phyloP scores from a whole-genome alignment of 2,888 invertebrate species.

The Cephus pulcher region DNA sequence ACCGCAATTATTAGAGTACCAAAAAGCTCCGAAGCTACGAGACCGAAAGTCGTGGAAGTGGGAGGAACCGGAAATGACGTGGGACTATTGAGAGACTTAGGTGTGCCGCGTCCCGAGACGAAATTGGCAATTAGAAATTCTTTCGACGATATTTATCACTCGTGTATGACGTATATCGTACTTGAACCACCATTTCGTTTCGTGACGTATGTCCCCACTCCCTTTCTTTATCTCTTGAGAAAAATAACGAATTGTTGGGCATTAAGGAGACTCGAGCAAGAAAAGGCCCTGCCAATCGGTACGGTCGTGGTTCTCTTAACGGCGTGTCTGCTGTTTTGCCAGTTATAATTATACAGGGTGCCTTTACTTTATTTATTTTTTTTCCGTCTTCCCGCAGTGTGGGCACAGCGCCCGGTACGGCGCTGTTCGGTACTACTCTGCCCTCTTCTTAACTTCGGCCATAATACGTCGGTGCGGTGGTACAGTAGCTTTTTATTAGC shows the following conservation, averaged over 20 bases:
- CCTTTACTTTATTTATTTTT: constrained; percentile 32
- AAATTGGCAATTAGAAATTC: background rate
- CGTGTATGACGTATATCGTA: background rate
- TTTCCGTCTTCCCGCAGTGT: constrained; percentile 39
- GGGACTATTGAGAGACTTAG: constrained; percentile 29
- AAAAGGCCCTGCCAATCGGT: constrained; percentile 19
- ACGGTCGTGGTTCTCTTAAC: constrained; percentile 36
- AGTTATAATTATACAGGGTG: constrained; percentile 60
- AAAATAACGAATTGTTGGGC: constrained; percentile 18
- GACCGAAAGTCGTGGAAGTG: constrained; percentile 29
- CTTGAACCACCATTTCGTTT: background rate
- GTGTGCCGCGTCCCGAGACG: background rate
- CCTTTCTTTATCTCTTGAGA: constrained; percentile 20
- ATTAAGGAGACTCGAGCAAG: constrained; percentile 31
- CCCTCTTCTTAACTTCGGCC: constrained; percentile 33
- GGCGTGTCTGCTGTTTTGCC: constrained; percentile 56
- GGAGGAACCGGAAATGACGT: constrained; percentile 47
- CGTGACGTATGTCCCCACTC: constrained; percentile 11
- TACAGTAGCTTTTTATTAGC: constrained; percentile 58
- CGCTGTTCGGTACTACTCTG: background rate
- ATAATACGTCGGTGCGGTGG: constrained; percentile 46
- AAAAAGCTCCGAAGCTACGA: constrained; percentile 38
- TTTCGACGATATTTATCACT: background rate
- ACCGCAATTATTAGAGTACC: constrained; percentile 64
- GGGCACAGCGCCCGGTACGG: constrained; percentile 33